Evolutionary conservation across 2,888 invertebrate species (phyloP).

Genomic region (Stenodera caucasica): DNA sequence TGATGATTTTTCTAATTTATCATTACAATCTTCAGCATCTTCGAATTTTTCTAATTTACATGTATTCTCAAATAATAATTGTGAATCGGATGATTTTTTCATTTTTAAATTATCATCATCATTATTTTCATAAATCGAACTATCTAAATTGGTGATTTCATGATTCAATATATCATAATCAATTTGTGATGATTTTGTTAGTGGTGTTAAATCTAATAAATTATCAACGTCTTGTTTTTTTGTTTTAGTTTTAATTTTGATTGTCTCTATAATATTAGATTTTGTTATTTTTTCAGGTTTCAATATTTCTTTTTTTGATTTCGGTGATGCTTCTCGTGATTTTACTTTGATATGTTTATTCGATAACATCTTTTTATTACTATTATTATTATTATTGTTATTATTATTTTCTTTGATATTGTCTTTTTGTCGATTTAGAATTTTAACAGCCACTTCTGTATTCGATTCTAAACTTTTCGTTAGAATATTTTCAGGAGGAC

Average conservation of each 20-base stretch:
- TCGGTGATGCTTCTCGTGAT: slow-evolving; percentile 21
- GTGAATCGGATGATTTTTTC: not conserved
- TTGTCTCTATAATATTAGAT: slow-evolving; percentile 3
- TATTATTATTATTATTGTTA: slow-evolving; percentile 16
- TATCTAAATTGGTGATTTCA: not conserved
- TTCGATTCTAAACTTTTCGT: slow-evolving; percentile 41
- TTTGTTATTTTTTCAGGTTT: slow-evolving; percentile 14
- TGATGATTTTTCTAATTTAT: slow-evolving; percentile 16
- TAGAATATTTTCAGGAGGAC: slow-evolving; percentile 37
- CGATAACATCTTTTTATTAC: slow-evolving; percentile 15
- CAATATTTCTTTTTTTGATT: slow-evolving; percentile 15
- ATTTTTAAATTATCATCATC: not conserved
- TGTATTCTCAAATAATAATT: not conserved
- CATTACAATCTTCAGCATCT: slow-evolving; percentile 39
- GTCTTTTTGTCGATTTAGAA: slow-evolving; percentile 14
- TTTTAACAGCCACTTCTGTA: slow-evolving; percentile 41
- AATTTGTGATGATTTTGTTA: not conserved
- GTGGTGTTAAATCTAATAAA: not conserved
- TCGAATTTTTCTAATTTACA: slow-evolving; percentile 36
- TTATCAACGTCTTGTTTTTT: not conserved
- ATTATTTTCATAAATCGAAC: not conserved
- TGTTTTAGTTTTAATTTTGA: not conserved
- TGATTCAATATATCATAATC: not conserved
- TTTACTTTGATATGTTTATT: slow-evolving; percentile 13
- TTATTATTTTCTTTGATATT: slow-evolving; percentile 22